Percentiles rank a stretch among this genome's conserved stretches.
Conservation (phyloP, 37 sponge, comb jelly and placozoan genomes). For the Chondrilla cf. caribensis region DNA sequence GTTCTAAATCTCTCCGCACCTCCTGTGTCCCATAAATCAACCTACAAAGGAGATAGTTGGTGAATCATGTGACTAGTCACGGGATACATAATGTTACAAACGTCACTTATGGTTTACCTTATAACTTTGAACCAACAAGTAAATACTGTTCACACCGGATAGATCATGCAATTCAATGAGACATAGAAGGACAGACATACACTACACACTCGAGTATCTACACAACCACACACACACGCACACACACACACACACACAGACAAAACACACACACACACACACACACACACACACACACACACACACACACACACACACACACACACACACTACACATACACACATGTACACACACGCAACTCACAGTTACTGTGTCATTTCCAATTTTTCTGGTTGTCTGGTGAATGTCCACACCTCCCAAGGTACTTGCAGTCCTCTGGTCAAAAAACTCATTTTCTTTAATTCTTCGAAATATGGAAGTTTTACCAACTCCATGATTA, state of each 20-base stretch:
- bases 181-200: neutral
- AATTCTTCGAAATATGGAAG: constrained; percentile 47
- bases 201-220: too few species aligned
- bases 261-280: neutral
- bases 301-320: constrained; percentile 28
- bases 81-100: too few species aligned
- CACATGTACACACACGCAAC: constrained; percentile 2
- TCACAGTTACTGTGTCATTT: neutral
- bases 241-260: constrained; percentile 21
- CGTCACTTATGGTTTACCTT: too few species aligned
- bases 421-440: neutral
- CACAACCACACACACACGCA: constrained; percentile 10
- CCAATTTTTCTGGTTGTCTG: neutral
- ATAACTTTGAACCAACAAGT: too few species aligned
- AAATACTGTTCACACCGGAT: too few species aligned
- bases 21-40: constrained; percentile 70
- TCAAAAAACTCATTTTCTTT: constrained; percentile 19
- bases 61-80: too few species aligned
- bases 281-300: constrained; percentile 12
- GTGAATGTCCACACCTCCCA: constrained; percentile 9
- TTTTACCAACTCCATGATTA: constrained; percentile 64
- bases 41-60: constrained; percentile 21
- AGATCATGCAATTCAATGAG: neutral
- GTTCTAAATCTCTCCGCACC: constrained; percentile 73
- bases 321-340: constrained; percentile 15